Evolutionary conservation across 2,888 invertebrate genomes (phyloP).

Genomic region (Drosophila borealis): DNA sequence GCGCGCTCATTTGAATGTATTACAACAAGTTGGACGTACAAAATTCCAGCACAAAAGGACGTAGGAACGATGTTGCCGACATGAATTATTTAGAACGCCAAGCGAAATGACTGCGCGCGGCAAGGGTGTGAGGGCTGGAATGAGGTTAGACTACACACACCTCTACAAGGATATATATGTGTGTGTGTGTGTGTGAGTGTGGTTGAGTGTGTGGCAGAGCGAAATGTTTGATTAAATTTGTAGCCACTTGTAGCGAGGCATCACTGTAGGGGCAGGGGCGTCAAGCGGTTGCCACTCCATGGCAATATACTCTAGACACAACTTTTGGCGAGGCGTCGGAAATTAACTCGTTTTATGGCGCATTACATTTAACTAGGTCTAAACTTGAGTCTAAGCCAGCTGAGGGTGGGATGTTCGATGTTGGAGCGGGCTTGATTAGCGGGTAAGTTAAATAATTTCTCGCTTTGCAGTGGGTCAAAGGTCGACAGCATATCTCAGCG

Average conservation of each 20-base stretch:
- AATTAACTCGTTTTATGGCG: slow-evolving; percentile 75
- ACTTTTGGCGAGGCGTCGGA: slow-evolving; percentile 48
- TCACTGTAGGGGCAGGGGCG: slow-evolving; percentile 1
- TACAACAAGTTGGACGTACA: slow-evolving; percentile 69
- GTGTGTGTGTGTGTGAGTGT: not conserved
- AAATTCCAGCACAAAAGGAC: slow-evolving; percentile 68
- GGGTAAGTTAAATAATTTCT: slow-evolving; percentile 41
- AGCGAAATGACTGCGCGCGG: slow-evolving; percentile 33
- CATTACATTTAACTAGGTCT: slow-evolving; percentile 49
- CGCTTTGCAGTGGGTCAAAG: slow-evolving; percentile 47
- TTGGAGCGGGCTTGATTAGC: slow-evolving; percentile 1
- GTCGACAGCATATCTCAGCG: slow-evolving; percentile 49
- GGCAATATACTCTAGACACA: not conserved
- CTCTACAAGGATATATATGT: not conserved
- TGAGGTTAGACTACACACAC: slow-evolving; percentile 7
- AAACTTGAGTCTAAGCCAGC: slow-evolving; percentile 6
- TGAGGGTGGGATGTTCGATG: too few species aligned
- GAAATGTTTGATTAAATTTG: slow-evolving; percentile 75
- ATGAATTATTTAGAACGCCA: slow-evolving; percentile 77
- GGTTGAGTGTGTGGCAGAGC: slow-evolving; percentile 17
- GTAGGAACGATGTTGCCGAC: slow-evolving; percentile 62
- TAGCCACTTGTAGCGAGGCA: slow-evolving; percentile 51
- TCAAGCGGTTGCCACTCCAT: too few species aligned
- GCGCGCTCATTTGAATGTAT: slow-evolving; percentile 69
- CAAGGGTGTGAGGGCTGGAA: not conserved